Evolutionary conservation across 2,797 vertebrate genomes (phyloP).

Genomic region (Otus scops): DNA sequence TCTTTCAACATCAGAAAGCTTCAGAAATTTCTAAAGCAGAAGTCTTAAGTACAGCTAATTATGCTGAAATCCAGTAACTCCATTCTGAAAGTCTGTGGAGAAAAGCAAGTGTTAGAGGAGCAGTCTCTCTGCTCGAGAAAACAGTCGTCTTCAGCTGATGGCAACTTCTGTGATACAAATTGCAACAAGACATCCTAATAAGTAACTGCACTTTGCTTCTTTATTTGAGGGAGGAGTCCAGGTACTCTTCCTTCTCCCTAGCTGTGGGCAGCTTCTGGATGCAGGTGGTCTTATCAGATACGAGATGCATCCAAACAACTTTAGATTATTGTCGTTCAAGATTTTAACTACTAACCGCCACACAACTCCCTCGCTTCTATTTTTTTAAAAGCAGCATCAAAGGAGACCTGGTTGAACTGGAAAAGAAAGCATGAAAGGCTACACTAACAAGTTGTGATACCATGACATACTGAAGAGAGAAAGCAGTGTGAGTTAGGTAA

Average conservation of each 20-base stretch:
- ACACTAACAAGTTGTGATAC: background rate
- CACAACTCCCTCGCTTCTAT: background rate
- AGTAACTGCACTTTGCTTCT: background rate
- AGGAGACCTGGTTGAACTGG: background rate
- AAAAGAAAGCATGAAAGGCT: background rate
- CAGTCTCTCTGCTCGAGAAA: background rate
- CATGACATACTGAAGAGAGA: background rate
- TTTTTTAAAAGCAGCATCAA: background rate
- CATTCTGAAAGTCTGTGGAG: background rate
- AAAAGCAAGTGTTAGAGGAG: background rate
- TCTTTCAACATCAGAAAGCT: background rate
- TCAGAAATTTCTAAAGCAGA: background rate
- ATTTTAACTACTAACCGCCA: background rate
- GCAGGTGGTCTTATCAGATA: background rate
- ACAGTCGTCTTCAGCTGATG: background rate
- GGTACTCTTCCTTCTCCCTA: background rate
- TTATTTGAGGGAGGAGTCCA: background rate
- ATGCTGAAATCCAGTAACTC: background rate
- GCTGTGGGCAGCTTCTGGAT: background rate
- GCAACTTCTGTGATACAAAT: background rate
- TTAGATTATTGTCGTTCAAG: background rate
- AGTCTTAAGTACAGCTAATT: background rate
- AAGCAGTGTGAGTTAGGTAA: background rate
- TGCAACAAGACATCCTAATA: background rate
- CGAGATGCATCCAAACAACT: background rate